A percentile compares a stretch with the other conserved stretches of the same genome.
Conservation (phyloP, 2,113 vertebrate genomes). For the Pionites leucogaster region DNA sequence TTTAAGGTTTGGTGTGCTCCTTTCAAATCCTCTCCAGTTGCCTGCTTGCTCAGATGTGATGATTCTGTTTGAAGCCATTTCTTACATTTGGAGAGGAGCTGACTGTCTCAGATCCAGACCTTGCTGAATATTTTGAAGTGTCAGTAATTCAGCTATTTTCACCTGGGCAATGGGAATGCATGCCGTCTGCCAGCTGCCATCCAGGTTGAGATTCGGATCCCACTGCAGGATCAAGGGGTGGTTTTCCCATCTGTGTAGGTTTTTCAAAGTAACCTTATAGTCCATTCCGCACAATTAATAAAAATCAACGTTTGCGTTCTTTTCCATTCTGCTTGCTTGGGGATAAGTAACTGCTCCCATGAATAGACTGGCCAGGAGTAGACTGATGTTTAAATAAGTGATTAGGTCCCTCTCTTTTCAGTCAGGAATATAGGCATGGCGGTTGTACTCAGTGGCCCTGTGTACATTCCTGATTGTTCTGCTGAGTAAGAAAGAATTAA, state of each 20-base stretch:
- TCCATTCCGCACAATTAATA: neutral
- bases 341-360: neutral
- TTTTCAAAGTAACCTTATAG: neutral
- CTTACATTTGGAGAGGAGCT: neutral
- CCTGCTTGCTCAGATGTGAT: neutral
- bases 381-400: neutral
- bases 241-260: neutral
- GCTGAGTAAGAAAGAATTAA: neutral
- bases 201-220: neutral
- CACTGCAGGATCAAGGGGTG: accelerated
- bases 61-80: neutral
- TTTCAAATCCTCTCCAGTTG: conserved; percentile 31
- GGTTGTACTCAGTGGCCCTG: neutral
- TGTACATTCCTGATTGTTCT: neutral
- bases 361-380: neutral
- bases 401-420: neutral
- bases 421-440: neutral
- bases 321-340: neutral
- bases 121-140: neutral
- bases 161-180: neutral
- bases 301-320: neutral
- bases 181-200: neutral
- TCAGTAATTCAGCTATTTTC: neutral
- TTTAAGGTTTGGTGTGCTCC: conserved; percentile 49
- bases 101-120: neutral